A percentile compares a stretch with the other conserved stretches of the same genome.
phyloP scores from a whole-genome alignment of 2,797 vertebrate genomes.

The Pyrocephalus nanus region DNA sequence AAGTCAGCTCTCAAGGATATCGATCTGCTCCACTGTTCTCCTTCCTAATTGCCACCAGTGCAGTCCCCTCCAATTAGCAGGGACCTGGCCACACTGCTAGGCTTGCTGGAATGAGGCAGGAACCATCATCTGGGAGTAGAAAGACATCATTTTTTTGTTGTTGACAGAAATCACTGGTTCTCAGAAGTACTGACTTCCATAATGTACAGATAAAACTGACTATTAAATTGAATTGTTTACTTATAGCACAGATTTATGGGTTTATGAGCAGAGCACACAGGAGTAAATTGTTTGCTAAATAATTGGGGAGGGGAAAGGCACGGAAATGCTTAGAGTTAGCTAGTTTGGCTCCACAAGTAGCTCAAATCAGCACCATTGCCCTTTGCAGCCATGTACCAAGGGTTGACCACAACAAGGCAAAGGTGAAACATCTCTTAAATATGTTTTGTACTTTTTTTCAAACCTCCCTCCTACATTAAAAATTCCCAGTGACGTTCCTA shows the following conservation, averaged over 20 bases:
- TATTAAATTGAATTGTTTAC: background rate
- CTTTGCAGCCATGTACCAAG: background rate
- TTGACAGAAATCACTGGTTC: background rate
- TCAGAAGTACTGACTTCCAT: background rate
- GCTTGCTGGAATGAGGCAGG: fast-evolving
- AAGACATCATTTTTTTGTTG: background rate
- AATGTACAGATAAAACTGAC: background rate
- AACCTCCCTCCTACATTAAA: background rate
- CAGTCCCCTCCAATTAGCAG: conserved; percentile 73
- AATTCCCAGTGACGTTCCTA: background rate
- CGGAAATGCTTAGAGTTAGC: fast-evolving
- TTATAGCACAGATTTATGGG: background rate
- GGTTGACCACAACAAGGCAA: fast-evolving
- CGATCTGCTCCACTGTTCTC: conserved; percentile 76
- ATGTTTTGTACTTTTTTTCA: fast-evolving
- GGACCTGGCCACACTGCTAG: background rate
- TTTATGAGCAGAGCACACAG: background rate
- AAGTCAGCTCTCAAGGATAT: conserved; percentile 61
- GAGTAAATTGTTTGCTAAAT: background rate
- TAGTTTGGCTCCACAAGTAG: background rate
- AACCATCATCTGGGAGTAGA: fast-evolving
- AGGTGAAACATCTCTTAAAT: background rate
- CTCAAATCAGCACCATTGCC: fast-evolving
- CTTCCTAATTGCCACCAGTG: conserved; percentile 81
- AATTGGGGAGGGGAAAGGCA: background rate